Percentiles rank a stretch among this genome's conserved stretches.
Conservation (phyloP, 2,888 invertebrate genomes). For the Deilephila elpenor region DNA sequence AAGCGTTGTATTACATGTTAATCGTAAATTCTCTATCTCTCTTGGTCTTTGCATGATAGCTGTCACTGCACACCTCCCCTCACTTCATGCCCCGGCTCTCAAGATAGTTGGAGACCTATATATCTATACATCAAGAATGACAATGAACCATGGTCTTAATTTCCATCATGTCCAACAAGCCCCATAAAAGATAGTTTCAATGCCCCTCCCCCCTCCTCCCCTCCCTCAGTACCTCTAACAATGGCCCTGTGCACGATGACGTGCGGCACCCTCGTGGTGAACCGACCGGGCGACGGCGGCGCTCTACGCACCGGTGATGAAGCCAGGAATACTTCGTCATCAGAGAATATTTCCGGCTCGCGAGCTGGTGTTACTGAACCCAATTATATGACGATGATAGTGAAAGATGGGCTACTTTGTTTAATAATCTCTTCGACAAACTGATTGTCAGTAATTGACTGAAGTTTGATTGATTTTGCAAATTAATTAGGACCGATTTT, state of each 20-base stretch:
- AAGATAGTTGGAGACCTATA: too few relatives aligned
- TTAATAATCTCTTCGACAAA: not conserved
- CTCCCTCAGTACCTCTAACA: not conserved
- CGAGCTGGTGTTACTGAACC: conserved; percentile 11
- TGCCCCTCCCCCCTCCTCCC: not conserved
- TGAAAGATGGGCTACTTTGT: not conserved
- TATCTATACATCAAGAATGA: too few relatives aligned
- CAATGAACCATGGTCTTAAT: too few relatives aligned
- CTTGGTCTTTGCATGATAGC: too few relatives aligned
- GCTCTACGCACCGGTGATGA: not conserved
- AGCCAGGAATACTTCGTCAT: conserved; percentile 6
- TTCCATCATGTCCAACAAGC: not conserved
- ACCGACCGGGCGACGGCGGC: not conserved
- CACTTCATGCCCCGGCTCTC: too few relatives aligned
- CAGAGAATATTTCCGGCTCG: conserved; percentile 10
- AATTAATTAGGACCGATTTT: not conserved
- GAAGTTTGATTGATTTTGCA: not conserved
- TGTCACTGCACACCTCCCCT: too few relatives aligned
- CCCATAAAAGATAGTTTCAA: not conserved
- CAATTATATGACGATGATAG: not conserved
- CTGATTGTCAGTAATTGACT: not conserved
- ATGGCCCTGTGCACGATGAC: conserved; percentile 21
- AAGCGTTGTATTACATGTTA: too few relatives aligned
- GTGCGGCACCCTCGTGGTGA: conserved; percentile 15
- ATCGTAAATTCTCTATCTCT: too few relatives aligned